Evolutionary conservation across 2,797 vertebrate species (phyloP), one percentile per base, ranked within the genome.

Genomic region (Malacoctenus gilli): DNA sequence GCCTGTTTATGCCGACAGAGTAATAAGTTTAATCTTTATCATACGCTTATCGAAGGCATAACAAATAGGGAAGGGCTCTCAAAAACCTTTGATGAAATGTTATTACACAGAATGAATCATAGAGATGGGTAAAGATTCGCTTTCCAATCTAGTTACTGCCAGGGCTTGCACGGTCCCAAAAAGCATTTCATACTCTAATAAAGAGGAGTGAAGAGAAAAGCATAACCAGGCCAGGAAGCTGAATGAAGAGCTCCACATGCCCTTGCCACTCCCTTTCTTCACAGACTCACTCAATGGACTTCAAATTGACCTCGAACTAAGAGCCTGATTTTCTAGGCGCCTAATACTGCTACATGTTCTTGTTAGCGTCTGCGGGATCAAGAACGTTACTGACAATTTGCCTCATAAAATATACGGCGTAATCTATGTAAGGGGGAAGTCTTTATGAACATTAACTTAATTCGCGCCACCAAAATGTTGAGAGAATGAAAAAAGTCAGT

Each of bases 1-100:
- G 86, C 85, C 89, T 91, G 86, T 91, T 91, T 90, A 88, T 90
- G 83, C 84, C 87, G 85, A 81, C 83, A 84, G 77, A 87, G 87
- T 92, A 91, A 92, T 91, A 88, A 85, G 86, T 92, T 91, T 89
- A 91, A 92, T 92, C 89, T 91, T 89, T 88, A 92, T 91, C 89
- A 83, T 84, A 80, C 79, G 87, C 86, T 89, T 88, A 89, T 90
- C 85, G 51, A 68, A 77, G 78, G 83, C 87, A 85, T 87, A 87
- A 88, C 89, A 89, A 91, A 88, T 90, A 87, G 83, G 86, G 75
- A 85, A 76, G 70, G 77, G 62, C 75, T 83, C 73, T 85, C 73
- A 73, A 86, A 84, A 87, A 75, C 56, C 82, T 86, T 86, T 86
- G 90, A 92, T 91, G 86, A 92, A 92, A 91, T 91, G 86, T 91